Percentiles rank a stretch among this genome's conserved stretches.
Evolutionary conservation across 1,140 invertebrate genomes (phyloP).

Genomic region (Zaprionus ghesquierei): DNA sequence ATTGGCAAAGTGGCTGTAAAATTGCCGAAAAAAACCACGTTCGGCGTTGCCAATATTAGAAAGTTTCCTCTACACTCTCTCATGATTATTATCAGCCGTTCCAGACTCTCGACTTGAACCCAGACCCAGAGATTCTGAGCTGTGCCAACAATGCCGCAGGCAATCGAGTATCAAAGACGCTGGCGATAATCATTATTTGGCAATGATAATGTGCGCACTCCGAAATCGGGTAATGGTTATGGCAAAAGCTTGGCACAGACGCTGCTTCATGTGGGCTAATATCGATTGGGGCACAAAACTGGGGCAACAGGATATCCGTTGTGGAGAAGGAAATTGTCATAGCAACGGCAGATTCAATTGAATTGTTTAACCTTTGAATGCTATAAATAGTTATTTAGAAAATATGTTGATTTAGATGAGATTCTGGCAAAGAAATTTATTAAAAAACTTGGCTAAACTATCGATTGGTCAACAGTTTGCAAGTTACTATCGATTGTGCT

Average conservation of each 20-base stretch:
- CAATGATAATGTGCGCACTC: constrained; percentile 32
- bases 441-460: neutral
- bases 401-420: neutral
- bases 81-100: constrained; percentile 17
- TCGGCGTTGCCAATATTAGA: constrained; percentile 31
- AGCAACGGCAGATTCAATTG: neutral
- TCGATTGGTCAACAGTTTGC: too few relatives aligned
- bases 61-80: constrained; percentile 37
- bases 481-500: neutral
- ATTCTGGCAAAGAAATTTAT: neutral
- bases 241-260: neutral
- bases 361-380: neutral
- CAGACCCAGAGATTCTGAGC: neutral
- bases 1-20: constrained; percentile 76
- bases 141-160: constrained; percentile 39
- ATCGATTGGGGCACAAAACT: constrained; percentile 11
- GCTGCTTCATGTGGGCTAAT: neutral
- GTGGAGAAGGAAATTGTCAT: neutral
- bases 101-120: neutral
- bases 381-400: neutral
- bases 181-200: constrained; percentile 47
- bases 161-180: constrained; percentile 19
- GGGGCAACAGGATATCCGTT: constrained; percentile 8
- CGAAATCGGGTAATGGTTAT: constrained; percentile 14
- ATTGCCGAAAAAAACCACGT: constrained; percentile 57